A percentile compares a stretch with the other conserved stretches of the same genome.
phyloP scores from a whole-genome alignment of 2,113 vertebrate genomes.

The Malurus alboscapulatus region DNA sequence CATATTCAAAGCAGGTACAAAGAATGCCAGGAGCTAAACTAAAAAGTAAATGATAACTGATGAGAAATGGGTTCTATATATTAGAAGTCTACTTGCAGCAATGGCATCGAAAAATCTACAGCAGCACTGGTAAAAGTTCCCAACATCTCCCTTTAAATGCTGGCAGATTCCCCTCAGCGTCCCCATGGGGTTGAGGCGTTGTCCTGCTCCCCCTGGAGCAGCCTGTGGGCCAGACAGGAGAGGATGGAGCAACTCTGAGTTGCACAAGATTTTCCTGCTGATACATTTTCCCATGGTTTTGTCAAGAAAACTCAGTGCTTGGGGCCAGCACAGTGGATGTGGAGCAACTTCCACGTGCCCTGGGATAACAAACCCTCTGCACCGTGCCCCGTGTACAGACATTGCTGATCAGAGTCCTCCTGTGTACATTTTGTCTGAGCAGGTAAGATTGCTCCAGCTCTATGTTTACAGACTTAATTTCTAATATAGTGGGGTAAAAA shows the following conservation, averaged over 20 bases:
- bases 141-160: neutral
- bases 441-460: no score
- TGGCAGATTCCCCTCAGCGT: neutral
- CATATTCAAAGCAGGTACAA: neutral
- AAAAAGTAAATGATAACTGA: neutral
- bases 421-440: neutral
- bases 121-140: neutral
- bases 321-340: neutral
- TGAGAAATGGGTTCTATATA: neutral
- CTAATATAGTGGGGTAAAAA: neutral
- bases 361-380: neutral
- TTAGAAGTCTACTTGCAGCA: neutral
- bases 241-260: neutral
- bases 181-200: neutral
- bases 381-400: rapidly evolving
- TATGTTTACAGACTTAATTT: neutral
- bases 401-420: neutral
- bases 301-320: neutral
- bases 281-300: neutral
- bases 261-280: neutral
- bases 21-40: neutral
- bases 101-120: neutral
- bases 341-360: neutral
- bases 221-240: neutral
- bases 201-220: neutral